Percentiles rank a stretch among this genome's conserved stretches.
Conservation (phyloP, 1,140 invertebrate genomes). For the Bombus polaris region DNA sequence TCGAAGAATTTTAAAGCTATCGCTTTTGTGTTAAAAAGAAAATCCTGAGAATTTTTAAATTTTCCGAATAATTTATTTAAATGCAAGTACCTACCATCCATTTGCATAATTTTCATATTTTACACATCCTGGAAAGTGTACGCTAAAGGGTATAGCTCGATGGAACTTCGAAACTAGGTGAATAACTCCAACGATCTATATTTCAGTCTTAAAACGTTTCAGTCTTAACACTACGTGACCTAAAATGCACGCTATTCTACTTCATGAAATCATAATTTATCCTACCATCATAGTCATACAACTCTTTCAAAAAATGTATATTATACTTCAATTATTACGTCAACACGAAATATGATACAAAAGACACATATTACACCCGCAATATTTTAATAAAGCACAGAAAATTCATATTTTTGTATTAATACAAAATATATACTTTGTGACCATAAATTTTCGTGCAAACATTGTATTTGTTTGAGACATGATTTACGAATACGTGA, state of each 20-base stretch:
- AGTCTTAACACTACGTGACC: background rate
- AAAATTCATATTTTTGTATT: background rate
- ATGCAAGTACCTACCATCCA: background rate
- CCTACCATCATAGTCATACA: background rate
- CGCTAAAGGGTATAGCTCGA: background rate
- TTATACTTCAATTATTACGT: background rate
- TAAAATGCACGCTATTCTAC: background rate
- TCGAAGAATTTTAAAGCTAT: no score
- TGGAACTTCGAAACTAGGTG: slow-evolving; percentile 11
- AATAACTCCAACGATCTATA: slow-evolving; percentile 14
- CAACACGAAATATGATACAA: background rate
- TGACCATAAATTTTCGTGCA: background rate
- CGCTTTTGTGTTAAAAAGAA: background rate
- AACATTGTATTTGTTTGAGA: slow-evolving; percentile 4
- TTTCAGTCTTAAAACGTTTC: background rate
- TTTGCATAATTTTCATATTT: background rate
- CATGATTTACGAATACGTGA: background rate
- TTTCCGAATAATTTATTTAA: background rate
- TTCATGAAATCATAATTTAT: background rate
- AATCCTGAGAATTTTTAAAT: background rate
- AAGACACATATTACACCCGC: background rate
- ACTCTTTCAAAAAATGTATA: background rate
- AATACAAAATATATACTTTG: no score
- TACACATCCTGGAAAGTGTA: background rate
- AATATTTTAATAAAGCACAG: background rate